Evolutionary conservation across 2,888 invertebrate genomes (phyloP).

Genomic region (Malthinus seriepunctatus): DNA sequence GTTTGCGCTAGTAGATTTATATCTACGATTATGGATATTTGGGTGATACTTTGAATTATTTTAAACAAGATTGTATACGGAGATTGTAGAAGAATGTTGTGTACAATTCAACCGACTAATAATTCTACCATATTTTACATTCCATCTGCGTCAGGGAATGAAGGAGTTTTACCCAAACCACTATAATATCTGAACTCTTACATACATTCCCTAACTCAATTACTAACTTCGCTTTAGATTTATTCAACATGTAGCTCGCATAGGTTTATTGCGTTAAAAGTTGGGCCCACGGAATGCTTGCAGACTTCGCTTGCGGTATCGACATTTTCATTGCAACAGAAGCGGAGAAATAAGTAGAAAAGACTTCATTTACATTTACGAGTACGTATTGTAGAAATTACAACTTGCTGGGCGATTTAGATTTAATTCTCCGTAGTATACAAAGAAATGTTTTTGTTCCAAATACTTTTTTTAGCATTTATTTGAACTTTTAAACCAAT

Average conservation of each 20-base stretch:
- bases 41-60: no score
- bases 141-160: not conserved
- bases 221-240: slow-evolving; percentile 43
- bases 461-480: no score
- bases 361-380: slow-evolving; percentile 25
- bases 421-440: slow-evolving; percentile 11
- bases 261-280: slow-evolving; percentile 41
- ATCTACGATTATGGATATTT: no score
- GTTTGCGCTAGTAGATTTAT: no score
- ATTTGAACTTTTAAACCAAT: no score
- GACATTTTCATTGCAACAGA: slow-evolving; percentile 22
- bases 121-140: no score
- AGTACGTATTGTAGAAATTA: slow-evolving; percentile 23
- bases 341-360: slow-evolving; percentile 13
- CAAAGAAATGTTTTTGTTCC: not conserved
- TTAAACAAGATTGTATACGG: no score
- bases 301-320: slow-evolving; percentile 21
- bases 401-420: slow-evolving; percentile 22
- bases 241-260: slow-evolving; percentile 41
- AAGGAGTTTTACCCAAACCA: slow-evolving; percentile 18
- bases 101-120: no score
- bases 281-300: slow-evolving; percentile 24
- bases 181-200: slow-evolving; percentile 37
- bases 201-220: slow-evolving; percentile 44
- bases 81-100: no score